phyloP scores from a whole-genome alignment of 2,797 vertebrate genomes.

The Carapus acus region DNA sequence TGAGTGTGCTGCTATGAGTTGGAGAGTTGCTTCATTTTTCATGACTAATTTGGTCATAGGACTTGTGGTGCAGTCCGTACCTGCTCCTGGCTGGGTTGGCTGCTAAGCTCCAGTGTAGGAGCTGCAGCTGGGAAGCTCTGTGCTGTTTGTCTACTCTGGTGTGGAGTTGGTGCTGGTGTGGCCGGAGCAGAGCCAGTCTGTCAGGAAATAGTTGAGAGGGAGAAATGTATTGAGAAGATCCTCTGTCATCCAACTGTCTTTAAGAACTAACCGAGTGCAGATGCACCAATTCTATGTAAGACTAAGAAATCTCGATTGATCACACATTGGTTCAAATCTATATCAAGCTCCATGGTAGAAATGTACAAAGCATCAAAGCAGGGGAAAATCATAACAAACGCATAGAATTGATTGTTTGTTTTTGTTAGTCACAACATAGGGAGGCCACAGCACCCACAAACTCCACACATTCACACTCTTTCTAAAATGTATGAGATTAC shows the following conservation, averaged over 20 bases:
- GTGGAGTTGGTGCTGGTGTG: conserved; percentile 48
- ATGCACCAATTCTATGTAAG: too few relatives aligned
- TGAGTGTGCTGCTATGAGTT: not conserved
- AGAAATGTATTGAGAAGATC: too few relatives aligned
- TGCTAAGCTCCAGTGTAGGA: conserved; percentile 45
- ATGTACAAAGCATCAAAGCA: conserved; percentile 22
- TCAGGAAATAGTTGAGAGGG: conserved; percentile 37
- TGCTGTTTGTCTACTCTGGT: conserved; percentile 49
- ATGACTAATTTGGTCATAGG: conserved; percentile 7
- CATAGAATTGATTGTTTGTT: conserved; percentile 8
- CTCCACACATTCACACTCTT: not conserved
- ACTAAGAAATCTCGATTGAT: too few relatives aligned
- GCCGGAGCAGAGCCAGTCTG: conserved; percentile 64
- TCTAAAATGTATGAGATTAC: too few relatives aligned
- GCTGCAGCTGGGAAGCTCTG: conserved; percentile 55
- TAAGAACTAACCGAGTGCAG: too few relatives aligned
- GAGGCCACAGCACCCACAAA: conserved; percentile 10
- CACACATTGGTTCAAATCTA: too few relatives aligned
- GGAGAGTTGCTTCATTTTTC: conserved; percentile 1
- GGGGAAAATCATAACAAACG: not conserved
- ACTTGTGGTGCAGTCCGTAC: conserved; percentile 46
- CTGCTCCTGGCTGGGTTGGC: conserved; percentile 58
- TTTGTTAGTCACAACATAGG: conserved; percentile 6
- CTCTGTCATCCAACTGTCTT: too few relatives aligned
- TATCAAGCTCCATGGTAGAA: conserved; percentile 11